Base-by-base conservation (phyloP, 2,888 invertebrate species). In the Torymus aiolomorphi region DNA sequence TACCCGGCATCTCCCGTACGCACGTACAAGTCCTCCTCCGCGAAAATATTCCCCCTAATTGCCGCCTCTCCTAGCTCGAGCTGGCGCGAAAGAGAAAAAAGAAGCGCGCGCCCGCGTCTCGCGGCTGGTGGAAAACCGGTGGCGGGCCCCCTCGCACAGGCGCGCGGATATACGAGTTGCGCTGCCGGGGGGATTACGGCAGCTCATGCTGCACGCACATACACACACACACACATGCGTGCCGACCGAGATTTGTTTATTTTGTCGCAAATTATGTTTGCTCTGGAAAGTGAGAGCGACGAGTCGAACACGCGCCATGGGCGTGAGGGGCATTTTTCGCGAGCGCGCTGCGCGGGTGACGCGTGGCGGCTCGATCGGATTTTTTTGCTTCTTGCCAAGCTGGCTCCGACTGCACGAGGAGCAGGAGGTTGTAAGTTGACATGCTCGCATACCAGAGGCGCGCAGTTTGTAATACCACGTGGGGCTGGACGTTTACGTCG, bases 31-130 rank as follows among this genome's bases (percentile, higher is more conserved):
- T 42, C 31, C 31, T 69, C 66, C 18, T 20, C 59, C 52, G 49
- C 76, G 42, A 42, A 71, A 75, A 75, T 79, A 52, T 65, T 65
- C 65, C 54, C 59, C 62, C 65, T 66, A 20, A 71, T 75, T 62
- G 13, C 65, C 51, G 67, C 24, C 31, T 42, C 42, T 42, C 42
- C 8, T 42, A 42, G 42, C 5, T 42, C 71, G 61, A 42, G 12
- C 14, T 31, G n/a, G 31, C 49, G n/a, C n/a, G 31, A 13, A 56
- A 54, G 54, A 61, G 20, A 63, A 61, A 42, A 42, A 42, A 42
- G 42, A 42, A 42, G 42, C 42, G 42, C 42, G 42, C 42, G 42
- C 42, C 42, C 42, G 42, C 42, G 42, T 42, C 42, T 42, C 42
- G 42, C 42, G 52, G 61, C 61, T n/a, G 18, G 24, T 24, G 61